A percentile compares a stretch with the other conserved stretches of the same genome.
Evolutionary conservation across 1,140 invertebrate genomes (phyloP).

Genomic region (Drosophila sproati): DNA sequence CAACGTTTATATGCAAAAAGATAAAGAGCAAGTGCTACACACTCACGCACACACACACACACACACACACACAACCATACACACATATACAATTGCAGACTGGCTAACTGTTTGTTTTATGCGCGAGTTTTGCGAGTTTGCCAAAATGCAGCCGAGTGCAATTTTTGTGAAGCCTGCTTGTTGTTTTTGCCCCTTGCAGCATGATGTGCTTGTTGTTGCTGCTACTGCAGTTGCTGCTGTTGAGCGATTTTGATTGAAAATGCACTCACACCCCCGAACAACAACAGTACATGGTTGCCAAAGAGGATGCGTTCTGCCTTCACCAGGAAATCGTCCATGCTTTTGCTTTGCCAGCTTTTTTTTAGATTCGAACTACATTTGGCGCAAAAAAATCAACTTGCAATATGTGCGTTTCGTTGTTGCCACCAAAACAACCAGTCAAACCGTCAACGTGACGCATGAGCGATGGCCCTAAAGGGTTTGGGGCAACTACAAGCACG

Average conservation of each 20-base stretch:
- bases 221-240: conserved; percentile 24
- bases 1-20: conserved; percentile 81
- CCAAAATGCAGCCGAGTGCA: conserved; percentile 78
- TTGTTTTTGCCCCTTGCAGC: conserved; percentile 38
- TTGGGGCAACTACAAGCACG: not conserved
- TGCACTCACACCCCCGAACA: conserved; percentile 47
- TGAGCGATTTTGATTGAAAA: conserved; percentile 83
- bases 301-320: conserved; percentile 41
- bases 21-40: conserved; percentile 75
- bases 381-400: conserved; percentile 51
- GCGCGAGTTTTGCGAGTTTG: conserved; percentile 68
- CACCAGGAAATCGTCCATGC: conserved; percentile 19
- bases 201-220: conserved; percentile 11
- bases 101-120: conserved; percentile 71
- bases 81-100: not conserved
- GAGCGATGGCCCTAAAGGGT: conserved; percentile 8
- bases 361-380: conserved; percentile 38
- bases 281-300: conserved; percentile 4
- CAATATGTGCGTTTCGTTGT: conserved; percentile 64
- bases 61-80: conserved; percentile 27
- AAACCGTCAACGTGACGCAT: conserved; percentile 8
- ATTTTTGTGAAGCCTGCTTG: conserved; percentile 65
- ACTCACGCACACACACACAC: conserved; percentile 44
- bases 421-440: not conserved
- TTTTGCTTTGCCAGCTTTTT: conserved; percentile 35